Base-by-base conservation (phyloP, 2,888 invertebrate genomes). In the Zeuzera pyrina region DNA sequence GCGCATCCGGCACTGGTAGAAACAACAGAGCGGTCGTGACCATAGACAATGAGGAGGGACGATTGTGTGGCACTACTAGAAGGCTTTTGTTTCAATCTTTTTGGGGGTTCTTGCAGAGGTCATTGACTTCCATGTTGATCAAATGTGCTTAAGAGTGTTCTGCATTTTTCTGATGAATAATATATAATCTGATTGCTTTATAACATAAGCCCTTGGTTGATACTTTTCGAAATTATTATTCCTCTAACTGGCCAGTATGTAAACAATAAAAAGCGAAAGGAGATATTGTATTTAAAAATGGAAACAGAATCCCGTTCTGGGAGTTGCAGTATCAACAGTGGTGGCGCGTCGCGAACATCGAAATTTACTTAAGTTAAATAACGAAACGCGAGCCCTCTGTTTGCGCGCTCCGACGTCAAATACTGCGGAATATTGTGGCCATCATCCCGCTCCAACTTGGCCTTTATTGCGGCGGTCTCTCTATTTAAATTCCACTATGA, bases 321-420 rank as follows among this genome's bases (percentile, higher is more conserved):
- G 56, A 52, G 56, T 30, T 54, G 40, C 50, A 57, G 56, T 56
- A 61, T 63, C 64, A 67, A 66, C 70, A 64, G 62, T 56, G 67
- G 65, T 63, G 61, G 54, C 50, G 57, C 53, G 52, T 49, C 53
- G 67, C 61, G 71, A 76, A 83, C 79, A 83, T 74, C 67, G 78
- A 78, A 83, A 83, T 81, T 81, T 83, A 83, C 81, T 83, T 81
- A 81, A 74, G 77, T 77, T 78, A 74, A 76, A 79, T 76, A 79
- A 74, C 73, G 70, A 73, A 77, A 70, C 67, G 71, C 71, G 68
- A 72, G 70, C 76, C 78, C 77, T 69, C 76, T 81, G 70, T 83
- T 81, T 81, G 72, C 72, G 37, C 45, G 39, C 43, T 42, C 49
- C 50, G 57, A 68, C 67, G 69, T 64, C 78, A 76, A 77, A 74